phyloP scores from a whole-genome alignment of 1,140 invertebrate species.

The Bombus confusus region DNA sequence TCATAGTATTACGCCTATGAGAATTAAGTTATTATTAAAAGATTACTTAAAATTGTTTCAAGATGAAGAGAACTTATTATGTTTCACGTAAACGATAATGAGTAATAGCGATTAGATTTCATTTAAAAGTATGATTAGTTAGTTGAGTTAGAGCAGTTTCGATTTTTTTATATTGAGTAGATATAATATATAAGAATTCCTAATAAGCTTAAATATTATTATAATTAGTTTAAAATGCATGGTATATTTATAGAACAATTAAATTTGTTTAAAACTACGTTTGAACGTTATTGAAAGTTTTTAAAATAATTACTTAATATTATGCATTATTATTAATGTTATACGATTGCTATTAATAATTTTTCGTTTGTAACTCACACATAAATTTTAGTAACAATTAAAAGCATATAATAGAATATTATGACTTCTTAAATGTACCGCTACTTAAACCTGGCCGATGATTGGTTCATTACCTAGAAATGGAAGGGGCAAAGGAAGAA shows the following conservation, averaged over 20 bases:
- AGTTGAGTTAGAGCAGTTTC: not conserved
- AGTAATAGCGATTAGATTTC: not conserved
- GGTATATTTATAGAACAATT: not conserved
- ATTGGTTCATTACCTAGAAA: not conserved
- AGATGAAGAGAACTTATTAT: not conserved
- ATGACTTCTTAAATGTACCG: conserved; percentile 12
- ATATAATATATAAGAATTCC: not conserved
- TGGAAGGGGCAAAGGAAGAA: not conserved
- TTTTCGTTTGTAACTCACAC: not conserved
- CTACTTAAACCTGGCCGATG: not conserved
- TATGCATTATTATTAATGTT: not conserved
- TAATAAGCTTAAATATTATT: not conserved
- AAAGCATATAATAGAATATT: not conserved
- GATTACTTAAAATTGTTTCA: not conserved
- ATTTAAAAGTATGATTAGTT: not conserved
- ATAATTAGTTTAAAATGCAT: not conserved
- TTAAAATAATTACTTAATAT: not conserved
- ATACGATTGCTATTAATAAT: not conserved
- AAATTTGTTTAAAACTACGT: not conserved
- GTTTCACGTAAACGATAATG: not conserved
- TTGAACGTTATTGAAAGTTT: not conserved
- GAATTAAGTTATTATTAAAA: not conserved
- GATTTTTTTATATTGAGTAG: not conserved
- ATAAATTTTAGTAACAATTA: not conserved
- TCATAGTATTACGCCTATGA: not conserved